Evolutionary conservation across 92 coral and sea anemone genomes (phyloP), one percentile per base, ranked within the genome.

Genomic region (Isaurus tuberculatus): DNA sequence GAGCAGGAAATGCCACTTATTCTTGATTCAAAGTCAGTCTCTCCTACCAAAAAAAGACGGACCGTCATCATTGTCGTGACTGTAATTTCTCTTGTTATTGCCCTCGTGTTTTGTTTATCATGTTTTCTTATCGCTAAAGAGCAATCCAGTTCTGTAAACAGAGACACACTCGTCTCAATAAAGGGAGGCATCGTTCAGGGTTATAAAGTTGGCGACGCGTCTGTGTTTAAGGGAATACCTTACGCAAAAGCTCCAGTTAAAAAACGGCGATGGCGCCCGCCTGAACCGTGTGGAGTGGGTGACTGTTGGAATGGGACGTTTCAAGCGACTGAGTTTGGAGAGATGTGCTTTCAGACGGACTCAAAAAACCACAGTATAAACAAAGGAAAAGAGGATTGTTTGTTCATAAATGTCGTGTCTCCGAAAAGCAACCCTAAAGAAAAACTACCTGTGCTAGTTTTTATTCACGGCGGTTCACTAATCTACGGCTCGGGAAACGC

Each of bases 171-270:
- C 6, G 86, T 92, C 28, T 57, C 60, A 25, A 70, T 78, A 17
- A 73, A 87, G 29, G 89, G 91, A 10, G 95, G 95, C 5, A 25
- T 11, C 0, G 70, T 92, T 0, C 72, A 66, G 1, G 95, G 95
- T 2, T 75, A 13, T 28, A 32, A 32, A 22, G 89, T 84, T 49
- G 72, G 88, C 1, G 64, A 72, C n/a, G 84, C 80, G 26, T 65
- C 86, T 27, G 91, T 81, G 37, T 92, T 92, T 33, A 87, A 87
- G 57, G 95, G 95, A 20, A 90, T 92, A 58, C 95, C 95, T 20
- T 92, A 87, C 61, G 93, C 93, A 17, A 42, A 51, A 10, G 82
- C 90, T 3, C 93, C 91, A 1, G 25, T 81, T 4, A 60, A 48
- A 6, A 25, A 32, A 13, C 78, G 23, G 6, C 93, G 95, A 27